Evolutionary conservation across 1,140 invertebrate genomes (phyloP).

Genomic region (Ostrea edulis): DNA sequence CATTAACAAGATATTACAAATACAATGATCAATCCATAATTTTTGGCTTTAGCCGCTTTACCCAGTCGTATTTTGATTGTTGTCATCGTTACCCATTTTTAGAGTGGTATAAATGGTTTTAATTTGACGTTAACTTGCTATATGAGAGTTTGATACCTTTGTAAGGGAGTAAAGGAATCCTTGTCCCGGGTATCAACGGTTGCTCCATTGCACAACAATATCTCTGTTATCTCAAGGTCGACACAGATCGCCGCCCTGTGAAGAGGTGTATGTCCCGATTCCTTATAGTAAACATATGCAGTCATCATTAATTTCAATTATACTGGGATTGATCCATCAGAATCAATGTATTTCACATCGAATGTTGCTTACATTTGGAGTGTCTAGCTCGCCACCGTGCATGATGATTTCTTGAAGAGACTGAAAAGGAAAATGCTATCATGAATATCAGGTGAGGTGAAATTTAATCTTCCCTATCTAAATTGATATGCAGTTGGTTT

Average conservation of each 20-base stretch:
- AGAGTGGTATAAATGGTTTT: too few relatives aligned
- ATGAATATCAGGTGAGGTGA: too few relatives aligned
- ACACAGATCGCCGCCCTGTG: conserved; percentile 45
- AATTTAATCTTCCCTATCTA: too few relatives aligned
- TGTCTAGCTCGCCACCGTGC: not conserved
- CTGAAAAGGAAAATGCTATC: not conserved
- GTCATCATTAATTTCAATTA: too few relatives aligned
- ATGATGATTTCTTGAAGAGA: not conserved
- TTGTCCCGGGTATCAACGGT: conserved; percentile 41
- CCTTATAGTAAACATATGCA: conserved; percentile 22
- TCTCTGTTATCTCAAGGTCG: conserved; percentile 27
- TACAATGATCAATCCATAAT: too few relatives aligned
- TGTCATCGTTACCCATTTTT: too few relatives aligned
- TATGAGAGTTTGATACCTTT: conserved; percentile 34
- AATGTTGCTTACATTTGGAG: not conserved
- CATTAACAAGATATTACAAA: too few relatives aligned
- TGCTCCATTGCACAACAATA: conserved; percentile 38
- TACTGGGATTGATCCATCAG: too few relatives aligned
- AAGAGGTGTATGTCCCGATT: conserved; percentile 41
- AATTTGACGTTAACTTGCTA: too few relatives aligned
- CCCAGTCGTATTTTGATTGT: too few relatives aligned
- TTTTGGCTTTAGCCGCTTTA: too few relatives aligned
- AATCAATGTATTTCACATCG: not conserved
- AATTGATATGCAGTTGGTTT: too few relatives aligned
- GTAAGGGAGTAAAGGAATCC: conserved; percentile 47